Percentiles rank a stretch among this genome's conserved stretches.
phyloP scores from a whole-genome alignment of 2,888 invertebrate species.

The Amorpha juglandis region DNA sequence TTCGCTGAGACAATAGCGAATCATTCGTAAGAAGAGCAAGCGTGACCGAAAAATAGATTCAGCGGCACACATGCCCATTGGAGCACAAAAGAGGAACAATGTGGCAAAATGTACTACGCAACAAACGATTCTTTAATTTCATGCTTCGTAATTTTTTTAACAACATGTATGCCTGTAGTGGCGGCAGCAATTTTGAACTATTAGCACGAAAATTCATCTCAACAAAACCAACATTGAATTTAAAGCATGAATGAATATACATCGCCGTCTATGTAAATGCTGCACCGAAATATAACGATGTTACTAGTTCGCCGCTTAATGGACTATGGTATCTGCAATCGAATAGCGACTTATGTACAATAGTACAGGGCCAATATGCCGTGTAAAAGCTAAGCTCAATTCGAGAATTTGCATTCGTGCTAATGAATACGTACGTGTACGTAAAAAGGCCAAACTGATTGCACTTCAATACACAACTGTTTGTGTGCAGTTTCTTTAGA shows the following conservation, averaged over 20 bases:
- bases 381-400: conserved; percentile 48
- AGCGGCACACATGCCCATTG: conserved; percentile 53
- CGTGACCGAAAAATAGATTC: conserved; percentile 40
- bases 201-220: conserved; percentile 6
- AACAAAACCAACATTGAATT: conserved; percentile 18
- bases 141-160: conserved; percentile 43
- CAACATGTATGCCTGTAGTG: conserved; percentile 12
- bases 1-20: conserved; percentile 25
- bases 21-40: conserved; percentile 35
- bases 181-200: conserved; percentile 10
- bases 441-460: conserved; percentile 37
- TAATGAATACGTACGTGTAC: conserved; percentile 49
- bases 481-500: conserved; percentile 21
- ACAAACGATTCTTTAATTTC: conserved; percentile 56
- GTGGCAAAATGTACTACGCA: conserved; percentile 47
- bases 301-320: conserved; percentile 63
- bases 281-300: conserved; percentile 64
- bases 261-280: conserved; percentile 69
- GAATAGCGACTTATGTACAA: not conserved
- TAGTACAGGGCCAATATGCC: conserved; percentile 35
- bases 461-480: conserved; percentile 29
- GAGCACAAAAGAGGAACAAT: conserved; percentile 54
- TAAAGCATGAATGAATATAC: conserved; percentile 57
- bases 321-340: conserved; percentile 50
- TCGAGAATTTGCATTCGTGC: conserved; percentile 50